phyloP scores from a whole-genome alignment of 2,888 invertebrate genomes.

The Chrysopilus asiliformis region DNA sequence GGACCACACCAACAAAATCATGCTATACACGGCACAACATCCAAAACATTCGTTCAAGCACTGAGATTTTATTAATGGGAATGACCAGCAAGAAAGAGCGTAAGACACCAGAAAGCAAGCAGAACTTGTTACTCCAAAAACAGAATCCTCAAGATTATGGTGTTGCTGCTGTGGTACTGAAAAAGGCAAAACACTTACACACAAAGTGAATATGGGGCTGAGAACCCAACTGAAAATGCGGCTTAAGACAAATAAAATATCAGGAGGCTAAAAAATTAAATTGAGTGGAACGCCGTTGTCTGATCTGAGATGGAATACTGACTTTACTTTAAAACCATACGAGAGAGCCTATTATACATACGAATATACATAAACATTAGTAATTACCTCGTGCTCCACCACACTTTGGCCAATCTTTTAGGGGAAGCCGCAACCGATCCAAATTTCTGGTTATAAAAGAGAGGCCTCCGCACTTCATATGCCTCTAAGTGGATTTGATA shows the following conservation, averaged over 20 bases:
- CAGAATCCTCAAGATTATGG: too few species aligned
- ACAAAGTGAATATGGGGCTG: too few species aligned
- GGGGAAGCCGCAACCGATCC: too few species aligned
- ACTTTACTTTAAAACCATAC: neutral
- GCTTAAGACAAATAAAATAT: too few species aligned
- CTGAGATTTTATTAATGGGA: slow-evolving; percentile 15
- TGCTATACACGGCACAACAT: slow-evolving; percentile 3
- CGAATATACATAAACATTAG: neutral
- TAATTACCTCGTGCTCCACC: neutral
- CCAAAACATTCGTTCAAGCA: too few species aligned
- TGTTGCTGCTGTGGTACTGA: too few species aligned
- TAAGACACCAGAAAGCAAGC: slow-evolving; percentile 1
- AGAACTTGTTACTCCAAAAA: too few species aligned
- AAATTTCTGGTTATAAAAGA: too few species aligned
- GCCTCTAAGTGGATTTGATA: slow-evolving; percentile 2
- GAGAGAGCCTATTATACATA: neutral
- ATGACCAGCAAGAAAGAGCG: slow-evolving; percentile 14
- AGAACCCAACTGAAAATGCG: too few species aligned
- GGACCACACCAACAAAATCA: slow-evolving; percentile 13
- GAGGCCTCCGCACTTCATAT: neutral
- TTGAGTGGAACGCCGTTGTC: too few species aligned
- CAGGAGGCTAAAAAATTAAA: too few species aligned
- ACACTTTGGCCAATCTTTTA: neutral
- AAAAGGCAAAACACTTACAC: too few species aligned
- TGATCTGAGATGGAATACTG: neutral